phyloP scores from a whole-genome alignment of 1,140 invertebrate genomes.

The Drosophila neocordata region DNA sequence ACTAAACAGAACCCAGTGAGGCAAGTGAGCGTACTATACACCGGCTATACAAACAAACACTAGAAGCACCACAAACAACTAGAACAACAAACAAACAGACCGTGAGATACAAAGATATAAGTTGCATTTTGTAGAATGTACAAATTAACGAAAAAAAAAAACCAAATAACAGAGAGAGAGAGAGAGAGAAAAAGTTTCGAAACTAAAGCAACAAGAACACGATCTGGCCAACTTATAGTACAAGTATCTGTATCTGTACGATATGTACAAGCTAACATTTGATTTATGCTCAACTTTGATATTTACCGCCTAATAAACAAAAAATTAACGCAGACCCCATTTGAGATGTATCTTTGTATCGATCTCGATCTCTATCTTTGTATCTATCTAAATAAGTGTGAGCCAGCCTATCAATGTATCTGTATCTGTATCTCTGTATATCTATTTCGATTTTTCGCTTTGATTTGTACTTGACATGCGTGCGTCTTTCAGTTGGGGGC shows the following conservation, averaged over 20 bases:
- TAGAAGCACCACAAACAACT: conserved; percentile 28
- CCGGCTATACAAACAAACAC: conserved; percentile 61
- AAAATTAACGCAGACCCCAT: conserved; percentile 67
- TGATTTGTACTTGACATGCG: conserved; percentile 75
- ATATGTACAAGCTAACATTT: conserved; percentile 66
- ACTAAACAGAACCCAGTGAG: conserved; percentile 71
- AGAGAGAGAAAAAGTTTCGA: conserved; percentile 51
- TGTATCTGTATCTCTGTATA: conserved; percentile 12
- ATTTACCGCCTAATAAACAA: conserved; percentile 81
- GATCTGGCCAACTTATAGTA: conserved; percentile 33
- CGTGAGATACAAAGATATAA: conserved; percentile 76
- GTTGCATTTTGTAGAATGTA: conserved; percentile 74
- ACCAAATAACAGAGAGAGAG: background rate
- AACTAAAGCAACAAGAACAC: conserved; percentile 47
- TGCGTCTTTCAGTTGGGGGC: conserved; percentile 67
- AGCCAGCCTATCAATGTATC: too few species aligned
- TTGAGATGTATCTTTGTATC: conserved; percentile 52
- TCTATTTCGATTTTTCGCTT: conserved; percentile 62
- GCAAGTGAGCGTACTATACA: conserved; percentile 57
- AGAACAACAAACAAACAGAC: conserved; percentile 73
- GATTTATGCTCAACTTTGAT: conserved; percentile 79
- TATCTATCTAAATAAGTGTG: background rate
- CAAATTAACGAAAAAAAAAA: conserved; percentile 70
- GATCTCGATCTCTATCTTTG: conserved; percentile 36
- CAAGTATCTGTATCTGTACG: conserved; percentile 26